Evolutionary conservation across 2,797 vertebrate species (phyloP), one percentile per base, ranked within the genome.

Genomic region (Phoebastria nigripes): DNA sequence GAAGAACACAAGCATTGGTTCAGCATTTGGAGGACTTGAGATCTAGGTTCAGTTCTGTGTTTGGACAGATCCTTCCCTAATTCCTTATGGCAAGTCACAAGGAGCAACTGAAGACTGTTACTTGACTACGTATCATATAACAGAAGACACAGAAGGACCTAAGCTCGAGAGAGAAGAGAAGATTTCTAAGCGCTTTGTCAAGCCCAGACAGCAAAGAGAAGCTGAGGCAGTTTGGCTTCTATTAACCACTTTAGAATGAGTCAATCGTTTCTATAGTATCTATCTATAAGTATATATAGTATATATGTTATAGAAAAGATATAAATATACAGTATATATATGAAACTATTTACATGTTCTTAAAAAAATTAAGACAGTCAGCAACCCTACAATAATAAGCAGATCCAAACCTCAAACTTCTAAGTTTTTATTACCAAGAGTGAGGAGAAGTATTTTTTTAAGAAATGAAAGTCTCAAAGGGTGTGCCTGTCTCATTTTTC

Each of bases 401-500:
- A 88, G 67, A 87, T 78, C 55, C 59, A 90, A 89, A 72, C 42
- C 15, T 87, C 83, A 89, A 54, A 35, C 20, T 59, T 70, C 11
- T 52, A 90, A 85, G 47, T 63, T 88, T 79, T 90, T 91, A 63
- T 81, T 83, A 70, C 21, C 52, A 70, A 69, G 44, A 72, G 86
- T 37, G 19, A 87, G 47, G 35, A 77, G 62, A 93, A 81, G 52
- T 51, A 44, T 52, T 83, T 94, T 85, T 97, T 92, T 59, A 87
- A 96, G 89, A 87, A 80, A 84, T 39, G 26, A 31, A 93, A 95
- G 71, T 93, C 92, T 87, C 67, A 79, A 61, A 91, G 80, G 77
- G 84, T 56, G 71, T 87, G 82, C 67, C 74, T 77, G 63, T 87
- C 82, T 95, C 82, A 22, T 96, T 97, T 93, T 90, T 49, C 47